A percentile compares a stretch with the other conserved stretches of the same genome.
phyloP scores from a whole-genome alignment of 2,888 invertebrate species.

The Phymatocera aterrima region DNA sequence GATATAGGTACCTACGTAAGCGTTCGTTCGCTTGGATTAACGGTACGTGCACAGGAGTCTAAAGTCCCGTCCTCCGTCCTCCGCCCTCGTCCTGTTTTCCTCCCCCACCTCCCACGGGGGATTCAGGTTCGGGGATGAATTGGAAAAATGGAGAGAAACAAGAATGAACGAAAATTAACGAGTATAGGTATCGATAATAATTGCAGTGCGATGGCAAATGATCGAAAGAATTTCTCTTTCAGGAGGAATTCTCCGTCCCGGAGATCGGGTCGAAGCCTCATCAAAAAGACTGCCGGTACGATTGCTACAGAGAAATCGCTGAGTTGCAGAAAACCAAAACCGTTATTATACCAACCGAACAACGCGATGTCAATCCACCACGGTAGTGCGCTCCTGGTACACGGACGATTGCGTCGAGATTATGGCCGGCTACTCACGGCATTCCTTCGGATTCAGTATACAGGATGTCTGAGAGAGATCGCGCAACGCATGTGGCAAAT shows the following conservation, averaged over 20 bases:
- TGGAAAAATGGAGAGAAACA: not conserved
- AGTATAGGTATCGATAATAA: not conserved
- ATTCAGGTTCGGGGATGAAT: not conserved
- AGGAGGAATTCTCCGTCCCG: not conserved
- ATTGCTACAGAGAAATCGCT: conserved; percentile 12
- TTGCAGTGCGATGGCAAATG: not conserved
- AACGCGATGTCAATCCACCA: conserved; percentile 37
- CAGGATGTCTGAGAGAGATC: not conserved
- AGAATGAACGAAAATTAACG: not conserved
- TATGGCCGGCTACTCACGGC: conserved; percentile 19
- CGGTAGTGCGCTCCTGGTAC: not conserved
- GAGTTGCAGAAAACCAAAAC: conserved; percentile 25
- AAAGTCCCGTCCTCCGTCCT: conserved; percentile 57
- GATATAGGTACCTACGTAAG: conserved; percentile 59
- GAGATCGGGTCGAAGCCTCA: not conserved
- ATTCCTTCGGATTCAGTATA: not conserved
- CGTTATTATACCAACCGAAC: conserved; percentile 16
- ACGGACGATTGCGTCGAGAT: conserved; percentile 43
- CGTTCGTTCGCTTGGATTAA: conserved; percentile 64
- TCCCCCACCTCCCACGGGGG: not conserved
- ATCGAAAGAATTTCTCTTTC: not conserved
- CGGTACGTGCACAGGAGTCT: conserved; percentile 70
- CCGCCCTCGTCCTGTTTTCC: conserved; percentile 47
- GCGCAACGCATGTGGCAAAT: not conserved
- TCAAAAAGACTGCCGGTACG: not conserved